These are phyloP conservation scores for Cercocebus atys DNA, from an alignment of 2,113 vertebrate species.

Conservation along the genomic window DNA sequence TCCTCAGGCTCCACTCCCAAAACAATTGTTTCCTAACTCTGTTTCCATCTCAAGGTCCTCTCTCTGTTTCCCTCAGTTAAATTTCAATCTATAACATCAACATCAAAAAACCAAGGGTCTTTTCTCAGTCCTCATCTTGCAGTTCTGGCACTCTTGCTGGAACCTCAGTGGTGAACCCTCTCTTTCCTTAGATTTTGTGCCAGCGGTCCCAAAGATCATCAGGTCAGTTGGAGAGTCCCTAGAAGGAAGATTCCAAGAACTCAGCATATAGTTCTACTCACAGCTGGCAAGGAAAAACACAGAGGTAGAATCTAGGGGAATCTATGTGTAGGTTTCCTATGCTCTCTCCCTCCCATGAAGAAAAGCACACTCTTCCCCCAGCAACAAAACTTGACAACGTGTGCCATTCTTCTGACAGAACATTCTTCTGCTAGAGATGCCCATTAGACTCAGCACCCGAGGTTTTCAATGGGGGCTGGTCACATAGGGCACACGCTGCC, in stretches of 20 bases:
- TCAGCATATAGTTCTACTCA: not conserved
- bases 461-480: not conserved
- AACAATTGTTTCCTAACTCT: not conserved
- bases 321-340: not conserved
- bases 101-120: not conserved
- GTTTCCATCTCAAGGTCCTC: not conserved
- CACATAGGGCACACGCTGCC: not conserved
- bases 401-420: too few relatives aligned
- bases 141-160: not conserved
- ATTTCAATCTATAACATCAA: not conserved
- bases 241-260: not conserved
- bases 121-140: not conserved
- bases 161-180: not conserved
- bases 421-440: not conserved
- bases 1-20: not conserved
- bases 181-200: not conserved
- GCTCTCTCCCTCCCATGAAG: not conserved
- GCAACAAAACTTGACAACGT: not conserved
- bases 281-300: not conserved
- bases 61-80: not conserved
- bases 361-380: not conserved
- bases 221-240: not conserved
- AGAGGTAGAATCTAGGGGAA: not conserved
- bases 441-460: not conserved
- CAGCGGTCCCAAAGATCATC: not conserved